These are phyloP conservation scores for mouse (Mus musculus) DNA, from an alignment of 2,113 vertebrate species.

Conservation along the genomic window DNA sequence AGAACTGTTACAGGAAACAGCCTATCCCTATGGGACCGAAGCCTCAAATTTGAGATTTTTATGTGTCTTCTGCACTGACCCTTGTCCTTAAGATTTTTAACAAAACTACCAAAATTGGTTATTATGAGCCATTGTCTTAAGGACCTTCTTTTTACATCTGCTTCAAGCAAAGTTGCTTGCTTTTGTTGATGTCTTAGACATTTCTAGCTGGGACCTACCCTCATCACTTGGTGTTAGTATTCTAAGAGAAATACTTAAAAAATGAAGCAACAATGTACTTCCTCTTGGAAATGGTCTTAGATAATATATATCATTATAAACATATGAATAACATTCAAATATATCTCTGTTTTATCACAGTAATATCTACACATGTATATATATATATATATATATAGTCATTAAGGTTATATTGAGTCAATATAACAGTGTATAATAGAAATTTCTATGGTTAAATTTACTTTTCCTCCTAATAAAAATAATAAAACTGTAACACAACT, in stretches of 20 bases:
- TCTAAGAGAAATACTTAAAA: conserved; percentile 47
- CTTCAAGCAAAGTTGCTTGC: not conserved
- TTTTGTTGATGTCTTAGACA: not conserved
- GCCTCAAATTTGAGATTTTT: conserved; percentile 14
- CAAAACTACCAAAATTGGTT: not conserved
- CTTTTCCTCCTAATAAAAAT: not conserved
- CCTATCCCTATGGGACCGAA: not conserved
- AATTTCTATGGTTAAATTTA: not conserved
- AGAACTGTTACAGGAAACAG: not conserved
- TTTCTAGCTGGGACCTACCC: not conserved
- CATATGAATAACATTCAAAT: not conserved
- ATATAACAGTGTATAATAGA: not conserved
- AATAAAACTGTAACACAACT: not conserved
- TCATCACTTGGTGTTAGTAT: not conserved
- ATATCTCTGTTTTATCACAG: not conserved
- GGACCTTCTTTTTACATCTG: not conserved
- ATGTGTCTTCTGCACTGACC: conserved; percentile 40
- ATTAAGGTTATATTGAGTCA: not conserved
- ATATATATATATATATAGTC: not conserved
- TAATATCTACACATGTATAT: not conserved
- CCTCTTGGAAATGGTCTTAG: not conserved
- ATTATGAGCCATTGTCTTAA: not conserved
- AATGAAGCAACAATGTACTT: not conserved
- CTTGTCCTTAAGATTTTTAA: conserved; percentile 3
- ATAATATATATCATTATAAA: not conserved